Base-by-base conservation (phyloP, 2,888 invertebrate genomes). In the Apotomis turbidana region DNA sequence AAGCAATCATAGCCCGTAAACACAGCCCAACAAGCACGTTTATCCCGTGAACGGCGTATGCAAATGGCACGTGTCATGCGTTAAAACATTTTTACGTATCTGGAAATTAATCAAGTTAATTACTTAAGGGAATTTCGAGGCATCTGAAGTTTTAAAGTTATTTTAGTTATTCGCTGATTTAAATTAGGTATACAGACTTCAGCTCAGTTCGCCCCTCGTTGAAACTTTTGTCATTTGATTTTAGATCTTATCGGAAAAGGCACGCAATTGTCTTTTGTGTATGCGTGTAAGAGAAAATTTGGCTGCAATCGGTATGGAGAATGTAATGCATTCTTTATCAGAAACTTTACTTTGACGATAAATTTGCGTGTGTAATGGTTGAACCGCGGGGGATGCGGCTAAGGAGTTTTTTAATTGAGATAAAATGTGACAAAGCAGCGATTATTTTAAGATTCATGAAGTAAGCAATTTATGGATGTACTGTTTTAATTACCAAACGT, bases 61-160 rank as follows among this genome's bases (percentile, higher is more conserved):
- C 83, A 81, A 81, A 84, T 75, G 79, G 83, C 86, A 85, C 87
- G 87, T 85, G 86, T 80, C 83, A 79, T 74, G 79, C 74, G 70
- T 67, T 67, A 68, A 72, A 77, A 77, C 72, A 70, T 80, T 79
- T 74, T 76, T 78, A 76, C 77, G 76, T 78, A 75, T 72, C 74
- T 73, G 61, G 46, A 63, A 74, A 76, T 80, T 78, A 78, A 80
- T 78, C 77, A 80, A 74, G 76, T 79, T 77, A 80, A 79, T 79
- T 75, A 78, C 76, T 76, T 73, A 73, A 62, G 71, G 74, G 74
- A 74, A 77, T 77, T 76, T 75, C 63, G 67, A 79, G 79, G 80
- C 82, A 81, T 83, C 80, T 81, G 83, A 68, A 68, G 44, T 60
- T 60, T 49, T 54, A 54, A 60, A 61, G 68, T 70, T 64, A 68